Conservation (phyloP, 1,140 invertebrate genomes). For the Cherax destructor region DNA sequence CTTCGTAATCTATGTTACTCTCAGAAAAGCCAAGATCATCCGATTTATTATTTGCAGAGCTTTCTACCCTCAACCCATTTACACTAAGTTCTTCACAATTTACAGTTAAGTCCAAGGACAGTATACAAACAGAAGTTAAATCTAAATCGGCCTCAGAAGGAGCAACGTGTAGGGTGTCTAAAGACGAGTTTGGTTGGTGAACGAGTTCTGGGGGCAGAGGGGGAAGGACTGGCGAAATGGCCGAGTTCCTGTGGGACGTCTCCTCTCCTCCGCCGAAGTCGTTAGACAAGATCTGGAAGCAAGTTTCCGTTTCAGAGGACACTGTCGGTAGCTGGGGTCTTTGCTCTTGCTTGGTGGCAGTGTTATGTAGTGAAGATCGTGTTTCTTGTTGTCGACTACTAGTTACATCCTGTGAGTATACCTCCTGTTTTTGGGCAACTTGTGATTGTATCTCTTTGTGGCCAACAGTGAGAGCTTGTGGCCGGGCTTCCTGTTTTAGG, state of each 20-base stretch:
- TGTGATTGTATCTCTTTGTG: neutral
- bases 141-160: neutral
- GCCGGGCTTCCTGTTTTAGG: neutral
- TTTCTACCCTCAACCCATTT: slow-evolving; percentile 7
- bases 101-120: slow-evolving; percentile 44
- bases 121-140: slow-evolving; percentile 39
- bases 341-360: no score
- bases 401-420: no score
- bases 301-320: neutral
- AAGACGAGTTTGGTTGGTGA: neutral
- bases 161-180: neutral
- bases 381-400: no score
- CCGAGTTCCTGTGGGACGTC: neutral
- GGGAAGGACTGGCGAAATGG: slow-evolving; percentile 37
- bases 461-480: neutral
- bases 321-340: no score
- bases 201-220: slow-evolving; percentile 36
- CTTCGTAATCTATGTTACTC: neutral
- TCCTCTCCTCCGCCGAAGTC: neutral
- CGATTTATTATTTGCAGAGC: neutral
- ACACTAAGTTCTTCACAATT: slow-evolving; percentile 9
- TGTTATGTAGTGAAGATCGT: no score
- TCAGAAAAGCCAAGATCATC: neutral
- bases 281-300: neutral
- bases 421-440: no score